Conservation (phyloP, 2,113 vertebrate genomes). For the Philantomba maxwellii region DNA sequence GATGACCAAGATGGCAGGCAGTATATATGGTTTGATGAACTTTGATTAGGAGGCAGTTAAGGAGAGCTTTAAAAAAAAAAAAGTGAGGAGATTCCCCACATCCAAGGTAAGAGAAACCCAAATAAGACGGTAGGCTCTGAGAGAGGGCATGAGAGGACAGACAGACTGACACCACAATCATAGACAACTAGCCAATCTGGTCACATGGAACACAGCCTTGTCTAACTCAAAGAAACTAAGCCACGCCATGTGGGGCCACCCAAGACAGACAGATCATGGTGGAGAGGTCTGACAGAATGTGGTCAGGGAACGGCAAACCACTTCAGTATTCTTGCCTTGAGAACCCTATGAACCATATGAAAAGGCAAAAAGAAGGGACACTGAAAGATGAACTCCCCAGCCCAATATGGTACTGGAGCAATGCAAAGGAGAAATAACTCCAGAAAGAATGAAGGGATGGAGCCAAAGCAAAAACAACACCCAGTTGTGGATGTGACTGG, state of each 20-base stretch:
- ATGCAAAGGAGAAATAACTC: background rate
- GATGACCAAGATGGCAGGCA: constrained; percentile 85
- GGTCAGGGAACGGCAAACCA: background rate
- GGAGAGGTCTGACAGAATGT: background rate
- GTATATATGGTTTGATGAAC: constrained; percentile 83
- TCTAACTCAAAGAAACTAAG: background rate
- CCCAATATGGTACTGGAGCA: background rate
- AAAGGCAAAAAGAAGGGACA: background rate
- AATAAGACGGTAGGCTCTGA: background rate
- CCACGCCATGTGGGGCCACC: background rate
- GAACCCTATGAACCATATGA: background rate
- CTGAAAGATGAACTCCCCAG: background rate
- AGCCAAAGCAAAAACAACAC: background rate
- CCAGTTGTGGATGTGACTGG: background rate
- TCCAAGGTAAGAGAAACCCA: background rate
- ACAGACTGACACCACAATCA: background rate
- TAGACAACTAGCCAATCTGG: background rate
- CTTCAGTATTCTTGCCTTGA: background rate
- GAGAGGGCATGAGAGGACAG: background rate
- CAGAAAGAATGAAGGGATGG: background rate
- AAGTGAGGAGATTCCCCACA: background rate
- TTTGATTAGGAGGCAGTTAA: constrained; percentile 86
- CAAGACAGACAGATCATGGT: background rate
- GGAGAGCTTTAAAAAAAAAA: constrained; percentile 66
- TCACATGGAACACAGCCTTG: background rate